Evolutionary conservation across 1,140 invertebrate genomes (phyloP), one percentile per base, ranked within the genome.

Genomic region (Homarus americanus): DNA sequence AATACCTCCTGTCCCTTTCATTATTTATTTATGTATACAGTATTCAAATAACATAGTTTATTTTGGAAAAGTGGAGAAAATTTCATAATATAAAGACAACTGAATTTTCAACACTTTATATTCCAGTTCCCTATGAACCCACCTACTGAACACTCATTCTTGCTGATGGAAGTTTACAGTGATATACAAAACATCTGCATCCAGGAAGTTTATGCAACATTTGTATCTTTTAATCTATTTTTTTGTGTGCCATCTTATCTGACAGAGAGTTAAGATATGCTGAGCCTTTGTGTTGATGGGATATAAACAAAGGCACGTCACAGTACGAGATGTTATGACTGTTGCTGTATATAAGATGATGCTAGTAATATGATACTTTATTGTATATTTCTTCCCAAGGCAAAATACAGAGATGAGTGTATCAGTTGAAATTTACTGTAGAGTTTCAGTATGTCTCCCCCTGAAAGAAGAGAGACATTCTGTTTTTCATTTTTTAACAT

Each of bases 41-140:
- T n/a, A n/a, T n/a, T n/a, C n/a, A n/a, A n/a, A n/a, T n/a, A n/a
- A n/a, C n/a, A n/a, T n/a, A n/a, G n/a, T n/a, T n/a, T n/a, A n/a
- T n/a, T 58, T 44, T 53, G 49, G 49, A 34, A 34, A 63, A 76
- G 36, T 82, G 80, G 20, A 82, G 49, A 82, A 82, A 82, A 82
- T 38, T 63, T 63, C 36, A n/a, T 7, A 63, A 15, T 36, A 66
- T 28, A 69, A 69, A 69, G 32, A 36, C 40, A 2, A 36, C 36
- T 49, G 80, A 82, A 63, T 82, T 82, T 63, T 53, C 34, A 38
- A 82, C 40, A 80, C n/a, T 36, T 1, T 28, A 38, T 69, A 24
- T 82, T 38, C 53, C 32, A n/a, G 20, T 10, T 32, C 36, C 17
- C 12, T 53, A 10, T 82, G 32, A 28, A 40, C 24, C 15, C 72